Evolutionary conservation across 2,797 vertebrate species (phyloP).

Genomic region (Scolopax bukidnonensis): DNA sequence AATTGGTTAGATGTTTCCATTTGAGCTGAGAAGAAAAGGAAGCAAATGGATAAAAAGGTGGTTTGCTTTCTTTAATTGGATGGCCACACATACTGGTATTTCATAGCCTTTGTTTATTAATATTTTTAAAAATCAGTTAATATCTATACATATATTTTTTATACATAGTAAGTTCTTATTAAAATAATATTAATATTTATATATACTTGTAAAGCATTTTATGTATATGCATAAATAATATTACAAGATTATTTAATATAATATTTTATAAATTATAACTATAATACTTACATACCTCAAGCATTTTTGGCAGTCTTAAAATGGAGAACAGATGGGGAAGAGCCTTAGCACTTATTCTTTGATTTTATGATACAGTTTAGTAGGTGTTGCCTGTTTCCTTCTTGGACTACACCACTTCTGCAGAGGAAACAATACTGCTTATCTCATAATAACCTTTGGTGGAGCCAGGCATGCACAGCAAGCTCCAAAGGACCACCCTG

Average conservation of each 20-base stretch:
- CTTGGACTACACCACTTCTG: not conserved
- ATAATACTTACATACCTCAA: not conserved
- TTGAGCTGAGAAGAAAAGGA: not conserved
- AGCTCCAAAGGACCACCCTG: not conserved
- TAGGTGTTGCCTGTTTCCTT: not conserved
- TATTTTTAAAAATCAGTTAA: not conserved
- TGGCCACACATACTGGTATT: not conserved
- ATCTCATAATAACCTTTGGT: not conserved
- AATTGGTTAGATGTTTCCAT: not conserved
- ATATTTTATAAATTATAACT: not conserved
- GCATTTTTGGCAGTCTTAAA: not conserved
- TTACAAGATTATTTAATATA: not conserved
- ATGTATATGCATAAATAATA: not conserved
- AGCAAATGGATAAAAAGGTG: not conserved
- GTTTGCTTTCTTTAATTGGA: not conserved
- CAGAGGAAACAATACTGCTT: not conserved
- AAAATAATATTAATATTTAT: not conserved
- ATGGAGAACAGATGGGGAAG: not conserved
- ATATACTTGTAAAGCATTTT: not conserved
- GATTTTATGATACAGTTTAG: not conserved
- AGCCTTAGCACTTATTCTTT: not conserved
- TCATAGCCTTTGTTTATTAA: not conserved
- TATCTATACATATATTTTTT: not conserved
- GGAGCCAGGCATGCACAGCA: not conserved
- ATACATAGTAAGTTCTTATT: not conserved